Evolutionary conservation across 2,888 invertebrate genomes (phyloP), one percentile per base, ranked within the genome.

Genomic region (Microctonus brassicae): DNA sequence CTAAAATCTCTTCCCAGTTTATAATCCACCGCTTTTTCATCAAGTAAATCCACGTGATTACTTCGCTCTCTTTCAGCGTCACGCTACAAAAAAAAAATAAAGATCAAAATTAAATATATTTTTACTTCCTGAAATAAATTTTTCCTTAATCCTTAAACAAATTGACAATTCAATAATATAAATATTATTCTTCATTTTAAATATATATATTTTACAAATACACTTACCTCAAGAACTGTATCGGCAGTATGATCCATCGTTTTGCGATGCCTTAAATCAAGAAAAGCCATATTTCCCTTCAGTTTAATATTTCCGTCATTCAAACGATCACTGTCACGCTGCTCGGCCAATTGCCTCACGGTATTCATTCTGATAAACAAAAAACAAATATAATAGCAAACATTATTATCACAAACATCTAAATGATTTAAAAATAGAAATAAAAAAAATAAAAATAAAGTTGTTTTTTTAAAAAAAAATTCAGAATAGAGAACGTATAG

Each of bases 1-100:
- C 84, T 82, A 75, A 84, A 82, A 75, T 86, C 86, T 71, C 85
- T 78, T 68, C 81, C 83, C 22, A 85, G 75, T 74, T 86, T 86
- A 58, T 83, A 83, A 64, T 86, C 85, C 3, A 81, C n/a, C n/a
- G n/a, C 76, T 71, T 85, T 86, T 7, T 85, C 82, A 55, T 86
- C 85, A 5, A 84, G 83, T 3, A 85, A 73, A 73, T 85, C 84
- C 3, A 78, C 76, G 47, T 85, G 85, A 78, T 85, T 84, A 39
- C 81, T 83, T 58, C 84, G 85, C 69, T 84, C 83, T 68, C 81
- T 76, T 33, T 84, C 84, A 69, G 78, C 71, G 26, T 84, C 81
- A 70, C 82, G 79, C 84, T 84, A 70, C 64, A 17, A 57, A 36
- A 42, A 34, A n/a, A 66, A 10, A 57, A 78, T 5, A 29, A 29